Evolutionary conservation across 1,140 invertebrate species (phyloP).

Genomic region (Eriosoma lanigerum): DNA sequence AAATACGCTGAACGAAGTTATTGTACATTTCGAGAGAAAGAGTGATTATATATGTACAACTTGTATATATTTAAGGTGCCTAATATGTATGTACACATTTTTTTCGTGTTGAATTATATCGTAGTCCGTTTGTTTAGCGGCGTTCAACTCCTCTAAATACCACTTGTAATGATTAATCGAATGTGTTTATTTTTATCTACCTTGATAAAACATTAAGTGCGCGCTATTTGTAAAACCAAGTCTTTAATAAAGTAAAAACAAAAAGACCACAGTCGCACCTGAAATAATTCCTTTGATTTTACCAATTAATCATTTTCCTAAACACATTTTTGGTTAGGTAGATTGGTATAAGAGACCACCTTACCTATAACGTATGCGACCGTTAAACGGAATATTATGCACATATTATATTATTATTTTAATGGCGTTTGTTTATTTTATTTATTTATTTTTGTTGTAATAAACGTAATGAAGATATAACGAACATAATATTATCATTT

Average conservation of each 20-base stretch:
- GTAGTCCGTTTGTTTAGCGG: no score
- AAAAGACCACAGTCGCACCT: neutral
- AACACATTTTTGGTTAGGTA: neutral
- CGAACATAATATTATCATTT: neutral
- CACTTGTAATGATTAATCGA: neutral
- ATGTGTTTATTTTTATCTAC: neutral
- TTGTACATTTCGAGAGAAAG: no score
- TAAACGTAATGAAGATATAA: neutral
- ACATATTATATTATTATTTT: neutral
- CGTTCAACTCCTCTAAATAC: neutral
- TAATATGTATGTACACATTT: neutral
- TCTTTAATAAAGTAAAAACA: neutral
- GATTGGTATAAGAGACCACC: neutral
- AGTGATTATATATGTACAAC: no score
- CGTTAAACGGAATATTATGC: neutral
- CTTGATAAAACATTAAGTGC: slow-evolving; percentile 3
- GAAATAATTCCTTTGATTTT: slow-evolving; percentile 11
- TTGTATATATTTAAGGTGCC: no score
- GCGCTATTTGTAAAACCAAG: slow-evolving; percentile 6
- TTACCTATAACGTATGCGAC: neutral
- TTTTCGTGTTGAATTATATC: slow-evolving; percentile 4
- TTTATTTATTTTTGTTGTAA: neutral
- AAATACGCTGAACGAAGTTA: no score
- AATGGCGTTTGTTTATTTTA: neutral
- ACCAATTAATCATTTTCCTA: slow-evolving; percentile 18